Base-by-base conservation (phyloP, 2,888 invertebrate species). In the Orthosia cruda region DNA sequence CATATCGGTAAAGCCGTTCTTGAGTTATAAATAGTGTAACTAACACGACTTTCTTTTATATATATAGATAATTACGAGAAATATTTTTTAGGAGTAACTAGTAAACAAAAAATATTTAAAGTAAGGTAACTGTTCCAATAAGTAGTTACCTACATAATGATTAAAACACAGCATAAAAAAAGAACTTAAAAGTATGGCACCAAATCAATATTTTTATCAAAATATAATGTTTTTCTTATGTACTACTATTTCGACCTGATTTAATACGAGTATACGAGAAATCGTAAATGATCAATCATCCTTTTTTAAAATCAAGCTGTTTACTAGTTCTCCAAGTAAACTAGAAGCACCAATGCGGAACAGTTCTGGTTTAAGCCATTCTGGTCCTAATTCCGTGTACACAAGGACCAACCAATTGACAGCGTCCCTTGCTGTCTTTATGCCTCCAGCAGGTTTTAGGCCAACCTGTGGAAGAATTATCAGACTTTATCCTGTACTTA, bases 381-480 rank as follows among this genome's bases (percentile, higher is more conserved):
- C 98, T 69, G 97, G 95, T 2, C 99, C 99, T 20, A 99, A 97
- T 82, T 99, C 98, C 87, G 98, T 98, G 91, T 98, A 97, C 13
- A 99, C 97, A 76, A 99, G 94, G 7, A 98, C 97, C 87, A 99
- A 96, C 99, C 99, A 99, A 77, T 98, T 97, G 49, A 99, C 97
- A 0, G 99, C 98, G 92, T 99, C 99, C 63, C 97, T 97, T 0
- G 98, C 97, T 0, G 98, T 98, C 82, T 98, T 97, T 62, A 99
- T 98, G 13, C 99, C 99, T 20, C 99, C 99, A 26, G 99, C 99
- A 26, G 99, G 99, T 95, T 99, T 99, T 74, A 99, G 97, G 3
- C 99, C 99, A 81, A 99, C 98, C 98, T 99, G 90, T 59, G 91
- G 90, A 85, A 80, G 3, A 72, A n/a, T 23, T 23, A 9, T 9